Evolutionary conservation across 2,113 vertebrate genomes (phyloP).

Genomic region (Myrmecobius fasciatus): DNA sequence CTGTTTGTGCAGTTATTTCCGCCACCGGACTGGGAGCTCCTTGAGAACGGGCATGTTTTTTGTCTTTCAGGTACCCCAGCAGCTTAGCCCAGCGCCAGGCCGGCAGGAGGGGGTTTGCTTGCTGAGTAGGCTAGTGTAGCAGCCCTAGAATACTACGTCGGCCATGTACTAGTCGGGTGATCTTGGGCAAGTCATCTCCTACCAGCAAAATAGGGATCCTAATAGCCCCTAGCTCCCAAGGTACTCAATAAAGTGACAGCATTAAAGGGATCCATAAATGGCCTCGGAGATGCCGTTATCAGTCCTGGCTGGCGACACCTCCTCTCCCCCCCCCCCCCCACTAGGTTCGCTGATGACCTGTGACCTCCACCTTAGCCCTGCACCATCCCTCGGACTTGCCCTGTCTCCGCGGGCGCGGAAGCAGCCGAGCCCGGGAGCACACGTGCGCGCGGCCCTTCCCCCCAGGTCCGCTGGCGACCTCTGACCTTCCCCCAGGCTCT

Average conservation of each 20-base stretch:
- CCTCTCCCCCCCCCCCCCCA: too few species aligned
- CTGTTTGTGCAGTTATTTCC: too few species aligned
- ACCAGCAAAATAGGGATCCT: background rate
- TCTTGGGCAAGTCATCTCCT: background rate
- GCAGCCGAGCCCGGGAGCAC: background rate
- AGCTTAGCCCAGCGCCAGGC: background rate
- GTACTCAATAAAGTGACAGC: background rate
- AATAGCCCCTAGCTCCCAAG: background rate
- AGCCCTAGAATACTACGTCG: background rate
- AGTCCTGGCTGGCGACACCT: too few species aligned
- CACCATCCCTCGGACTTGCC: too few species aligned
- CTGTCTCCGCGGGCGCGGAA: background rate
- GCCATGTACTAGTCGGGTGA: background rate
- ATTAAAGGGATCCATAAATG: too few species aligned
- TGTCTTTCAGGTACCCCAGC: too few species aligned
- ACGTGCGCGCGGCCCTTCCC: conserved; percentile 3
- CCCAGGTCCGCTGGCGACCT: background rate
- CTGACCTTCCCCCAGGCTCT: conserved; percentile 11
- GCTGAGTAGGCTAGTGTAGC: fast-evolving
- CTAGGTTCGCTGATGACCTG: too few species aligned
- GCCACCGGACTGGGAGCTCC: too few species aligned
- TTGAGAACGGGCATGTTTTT: fast-evolving
- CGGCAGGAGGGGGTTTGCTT: background rate
- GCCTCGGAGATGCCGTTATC: too few species aligned
- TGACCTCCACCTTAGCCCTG: background rate